These are phyloP conservation scores for Australoheros facetus DNA, from an alignment of 2,797 vertebrate species.

Conservation along the genomic window DNA sequence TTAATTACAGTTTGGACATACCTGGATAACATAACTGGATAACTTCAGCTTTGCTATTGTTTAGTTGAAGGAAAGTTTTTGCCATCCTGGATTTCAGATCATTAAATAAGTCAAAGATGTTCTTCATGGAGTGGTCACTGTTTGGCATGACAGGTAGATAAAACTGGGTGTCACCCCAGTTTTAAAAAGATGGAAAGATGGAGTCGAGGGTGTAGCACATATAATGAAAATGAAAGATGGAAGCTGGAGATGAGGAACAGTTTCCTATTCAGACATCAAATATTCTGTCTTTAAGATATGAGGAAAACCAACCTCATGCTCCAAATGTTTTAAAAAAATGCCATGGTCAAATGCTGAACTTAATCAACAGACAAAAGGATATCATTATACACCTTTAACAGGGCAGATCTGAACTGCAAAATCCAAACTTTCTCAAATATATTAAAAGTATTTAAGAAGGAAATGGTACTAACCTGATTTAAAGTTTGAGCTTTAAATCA, in stretches of 20 bases:
- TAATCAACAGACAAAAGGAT: neutral
- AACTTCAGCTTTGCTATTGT: neutral
- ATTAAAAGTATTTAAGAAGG: neutral
- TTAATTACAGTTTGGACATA: neutral
- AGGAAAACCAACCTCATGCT: neutral
- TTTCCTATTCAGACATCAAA: neutral
- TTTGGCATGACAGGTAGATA: neutral
- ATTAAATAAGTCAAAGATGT: neutral
- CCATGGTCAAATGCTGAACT: neutral
- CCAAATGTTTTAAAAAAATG: neutral
- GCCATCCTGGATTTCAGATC: neutral
- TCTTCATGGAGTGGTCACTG: neutral
- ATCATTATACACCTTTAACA: neutral
- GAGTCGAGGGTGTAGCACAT: neutral
- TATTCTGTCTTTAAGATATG: neutral
- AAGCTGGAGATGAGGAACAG: neutral
- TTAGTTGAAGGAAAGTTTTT: neutral
- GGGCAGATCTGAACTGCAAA: neutral
- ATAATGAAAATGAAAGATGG: neutral
- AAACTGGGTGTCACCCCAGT: neutral
- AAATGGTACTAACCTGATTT: neutral
- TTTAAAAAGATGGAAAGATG: neutral
- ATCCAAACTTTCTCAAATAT: no score
- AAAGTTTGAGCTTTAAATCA: neutral
- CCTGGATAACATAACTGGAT: neutral